These are phyloP conservation scores for Bibio marci DNA, from an alignment of 2,888 invertebrate genomes.

Conservation along the genomic window DNA sequence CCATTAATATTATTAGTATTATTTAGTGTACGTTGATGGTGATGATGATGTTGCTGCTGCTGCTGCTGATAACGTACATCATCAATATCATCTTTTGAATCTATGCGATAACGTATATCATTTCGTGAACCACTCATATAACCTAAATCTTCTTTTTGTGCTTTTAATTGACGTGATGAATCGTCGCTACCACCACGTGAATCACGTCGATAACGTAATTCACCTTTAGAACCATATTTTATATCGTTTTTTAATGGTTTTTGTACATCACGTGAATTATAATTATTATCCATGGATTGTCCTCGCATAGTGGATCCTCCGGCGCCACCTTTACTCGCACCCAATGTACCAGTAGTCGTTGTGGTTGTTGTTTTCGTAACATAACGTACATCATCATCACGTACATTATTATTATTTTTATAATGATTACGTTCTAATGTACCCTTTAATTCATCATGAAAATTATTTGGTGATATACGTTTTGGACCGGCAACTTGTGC, in stretches of 20 bases:
- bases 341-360: too few species aligned
- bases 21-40: not conserved
- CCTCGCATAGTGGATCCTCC: too few species aligned
- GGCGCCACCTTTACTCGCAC: too few species aligned
- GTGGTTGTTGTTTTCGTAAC: slow-evolving; percentile 1
- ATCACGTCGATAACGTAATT: slow-evolving; percentile 19
- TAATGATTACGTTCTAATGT: slow-evolving; percentile 25
- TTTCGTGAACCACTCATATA: slow-evolving; percentile 19
- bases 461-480: slow-evolving; percentile 27
- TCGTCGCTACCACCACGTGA: slow-evolving; percentile 24
- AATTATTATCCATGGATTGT: not conserved
- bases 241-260: not conserved
- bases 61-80: not conserved
- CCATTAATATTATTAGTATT: too few species aligned
- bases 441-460: slow-evolving; percentile 27
- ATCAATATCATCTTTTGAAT: slow-evolving; percentile 16
- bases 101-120: slow-evolving; percentile 15
- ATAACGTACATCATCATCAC: slow-evolving; percentile 2
- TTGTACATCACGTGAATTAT: not conserved
- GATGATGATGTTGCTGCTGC: too few species aligned
- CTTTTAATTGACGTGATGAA: slow-evolving; percentile 18
- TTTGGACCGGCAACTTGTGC: slow-evolving; percentile 13
- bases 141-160: slow-evolving; percentile 18
- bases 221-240: slow-evolving; percentile 21
- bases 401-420: slow-evolving; percentile 11